phyloP scores from a whole-genome alignment of 2,888 invertebrate genomes.

The Pogonocherus hispidulus region DNA sequence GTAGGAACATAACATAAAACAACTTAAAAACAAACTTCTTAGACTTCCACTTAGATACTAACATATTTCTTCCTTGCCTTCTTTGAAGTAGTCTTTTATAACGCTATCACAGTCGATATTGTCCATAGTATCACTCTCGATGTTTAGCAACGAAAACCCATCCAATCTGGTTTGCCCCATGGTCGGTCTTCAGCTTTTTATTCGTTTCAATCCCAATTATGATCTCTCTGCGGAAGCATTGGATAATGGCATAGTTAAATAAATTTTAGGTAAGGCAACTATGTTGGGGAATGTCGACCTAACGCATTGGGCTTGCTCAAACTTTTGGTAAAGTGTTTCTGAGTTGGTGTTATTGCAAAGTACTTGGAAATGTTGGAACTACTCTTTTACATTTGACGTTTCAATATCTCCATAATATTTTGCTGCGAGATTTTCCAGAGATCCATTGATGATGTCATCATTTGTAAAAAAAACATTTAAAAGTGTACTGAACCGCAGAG shows the following conservation, averaged over 20 bases:
- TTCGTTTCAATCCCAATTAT: constrained; percentile 15
- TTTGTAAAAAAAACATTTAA: neutral
- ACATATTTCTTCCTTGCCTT: neutral
- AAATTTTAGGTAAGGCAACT: constrained; percentile 7
- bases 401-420: no score
- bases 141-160: neutral
- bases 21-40: no score
- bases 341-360: neutral
- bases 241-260: constrained; percentile 12
- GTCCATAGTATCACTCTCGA: neutral
- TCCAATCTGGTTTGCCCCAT: neutral
- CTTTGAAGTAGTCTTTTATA: neutral
- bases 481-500: neutral
- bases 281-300: constrained; percentile 12
- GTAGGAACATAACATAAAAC: no score
- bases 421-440: no score
- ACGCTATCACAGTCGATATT: neutral
- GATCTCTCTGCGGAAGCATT: constrained; percentile 21
- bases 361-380: no score
- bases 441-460: neutral
- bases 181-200: constrained; percentile 21
- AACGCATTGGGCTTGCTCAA: no score
- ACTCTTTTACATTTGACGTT: no score
- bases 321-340: no score
- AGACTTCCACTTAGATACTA: no score